These are phyloP conservation scores for Drosophila parthenogenetica DNA, from an alignment of 2,888 invertebrate species.

Conservation along the genomic window DNA sequence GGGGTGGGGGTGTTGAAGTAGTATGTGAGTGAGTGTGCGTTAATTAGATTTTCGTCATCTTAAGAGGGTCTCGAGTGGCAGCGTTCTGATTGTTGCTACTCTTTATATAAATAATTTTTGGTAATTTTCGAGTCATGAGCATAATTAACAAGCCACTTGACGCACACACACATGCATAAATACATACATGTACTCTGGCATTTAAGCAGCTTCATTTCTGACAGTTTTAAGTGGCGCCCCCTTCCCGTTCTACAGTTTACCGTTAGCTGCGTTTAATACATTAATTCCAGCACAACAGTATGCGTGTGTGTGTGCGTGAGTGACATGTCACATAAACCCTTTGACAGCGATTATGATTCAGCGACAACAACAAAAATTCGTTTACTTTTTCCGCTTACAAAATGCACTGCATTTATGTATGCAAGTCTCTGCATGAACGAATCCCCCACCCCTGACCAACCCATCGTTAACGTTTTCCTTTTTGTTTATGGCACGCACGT, in stretches of 20 bases:
- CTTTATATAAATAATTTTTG: constrained; percentile 46
- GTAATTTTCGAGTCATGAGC: constrained; percentile 57
- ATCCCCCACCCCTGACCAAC: background rate
- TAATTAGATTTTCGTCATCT: constrained; percentile 64
- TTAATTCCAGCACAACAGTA: constrained; percentile 23
- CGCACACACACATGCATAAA: constrained; percentile 34
- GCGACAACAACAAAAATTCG: background rate
- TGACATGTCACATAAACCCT: constrained; percentile 22
- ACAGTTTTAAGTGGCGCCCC: constrained; percentile 67
- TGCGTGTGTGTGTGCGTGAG: constrained; percentile 1
- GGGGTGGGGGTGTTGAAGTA: background rate
- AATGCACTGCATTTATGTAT: constrained; percentile 36
- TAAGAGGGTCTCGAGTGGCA: constrained; percentile 58
- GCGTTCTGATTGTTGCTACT: constrained; percentile 51
- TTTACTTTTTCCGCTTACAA: background rate
- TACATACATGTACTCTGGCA: constrained; percentile 7
- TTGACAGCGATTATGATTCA: constrained; percentile 21
- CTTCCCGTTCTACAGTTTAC: constrained; percentile 33
- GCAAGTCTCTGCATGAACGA: constrained; percentile 7
- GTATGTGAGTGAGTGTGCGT: constrained; percentile 34
- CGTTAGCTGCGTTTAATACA: constrained; percentile 50
- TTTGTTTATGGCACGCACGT: constrained; percentile 46
- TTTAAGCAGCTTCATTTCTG: constrained; percentile 55
- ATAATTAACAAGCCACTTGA: constrained; percentile 81
- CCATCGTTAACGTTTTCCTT: constrained; percentile 34